Evolutionary conservation across 2,888 invertebrate species (phyloP).

Genomic region (Dascillus cervinus): DNA sequence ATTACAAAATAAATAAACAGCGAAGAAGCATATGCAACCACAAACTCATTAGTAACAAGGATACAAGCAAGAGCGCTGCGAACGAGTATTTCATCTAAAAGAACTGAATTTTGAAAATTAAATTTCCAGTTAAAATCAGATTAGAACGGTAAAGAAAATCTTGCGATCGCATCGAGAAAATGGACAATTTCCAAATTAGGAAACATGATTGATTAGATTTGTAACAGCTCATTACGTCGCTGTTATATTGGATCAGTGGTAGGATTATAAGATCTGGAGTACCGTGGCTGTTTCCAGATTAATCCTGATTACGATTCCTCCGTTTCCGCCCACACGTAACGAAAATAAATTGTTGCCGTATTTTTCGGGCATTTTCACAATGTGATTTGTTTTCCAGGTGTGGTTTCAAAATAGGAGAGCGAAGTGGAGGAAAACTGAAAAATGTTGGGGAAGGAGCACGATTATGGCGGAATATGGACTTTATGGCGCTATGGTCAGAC

Average conservation of each 20-base stretch:
- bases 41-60: too few species aligned
- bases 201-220: slow-evolving; percentile 15
- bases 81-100: too few species aligned
- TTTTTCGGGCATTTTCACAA: too few species aligned
- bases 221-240: slow-evolving; percentile 20
- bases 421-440: slow-evolving; percentile 99
- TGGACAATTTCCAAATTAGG: not conserved
- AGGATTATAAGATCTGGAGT: slow-evolving; percentile 7
- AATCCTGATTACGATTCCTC: not conserved
- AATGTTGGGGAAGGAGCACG: slow-evolving; percentile 98
- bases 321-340: too few species aligned
- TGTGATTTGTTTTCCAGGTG: slow-evolving; percentile 86
- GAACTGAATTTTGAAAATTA: too few species aligned
- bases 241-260: slow-evolving; percentile 9
- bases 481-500: slow-evolving; percentile 99
- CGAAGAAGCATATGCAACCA: too few species aligned
- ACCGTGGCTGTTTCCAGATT: slow-evolving; percentile 10
- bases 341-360: too few species aligned
- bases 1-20: too few species aligned
- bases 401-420: slow-evolving; percentile 99
- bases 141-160: too few species aligned
- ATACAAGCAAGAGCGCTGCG: too few species aligned
- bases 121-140: too few species aligned
- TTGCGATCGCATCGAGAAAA: too few species aligned
- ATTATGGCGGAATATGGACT: slow-evolving; percentile 99